These are phyloP conservation scores for Lycophotia porphyrea DNA, from an alignment of 2,888 invertebrate genomes.

Conservation along the genomic window DNA sequence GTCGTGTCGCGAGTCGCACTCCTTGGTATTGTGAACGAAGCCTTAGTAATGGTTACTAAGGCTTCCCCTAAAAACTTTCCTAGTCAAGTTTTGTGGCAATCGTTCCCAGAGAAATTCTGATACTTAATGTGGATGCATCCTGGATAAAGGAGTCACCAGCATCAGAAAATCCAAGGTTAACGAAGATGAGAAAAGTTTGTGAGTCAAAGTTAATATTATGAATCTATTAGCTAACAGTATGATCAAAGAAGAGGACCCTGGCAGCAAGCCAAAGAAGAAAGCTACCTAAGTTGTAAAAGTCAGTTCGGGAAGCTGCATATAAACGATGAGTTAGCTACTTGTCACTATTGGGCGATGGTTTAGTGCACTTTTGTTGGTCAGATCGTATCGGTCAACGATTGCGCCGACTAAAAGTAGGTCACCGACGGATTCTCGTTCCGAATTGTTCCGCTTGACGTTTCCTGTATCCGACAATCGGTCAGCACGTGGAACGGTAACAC, in stretches of 20 bases:
- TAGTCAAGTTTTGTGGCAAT: not conserved
- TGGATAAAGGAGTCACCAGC: not conserved
- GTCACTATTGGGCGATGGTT: constrained; percentile 36
- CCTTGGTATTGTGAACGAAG: not conserved
- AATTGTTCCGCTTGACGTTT: constrained; percentile 54
- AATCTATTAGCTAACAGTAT: constrained; percentile 53
- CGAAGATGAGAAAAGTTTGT: constrained; percentile 5
- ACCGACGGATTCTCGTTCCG: constrained; percentile 40
- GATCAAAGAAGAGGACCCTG: constrained; percentile 53
- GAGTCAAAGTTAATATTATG: constrained; percentile 48
- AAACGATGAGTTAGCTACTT: constrained; percentile 59
- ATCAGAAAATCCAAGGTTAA: not conserved
- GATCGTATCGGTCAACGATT: constrained; percentile 46
- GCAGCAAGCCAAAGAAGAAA: constrained; percentile 44
- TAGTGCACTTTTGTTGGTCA: constrained; percentile 46
- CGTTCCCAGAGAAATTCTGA: not conserved
- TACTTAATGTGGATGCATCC: not conserved
- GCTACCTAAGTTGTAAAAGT: constrained; percentile 44
- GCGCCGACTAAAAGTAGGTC: constrained; percentile 42
- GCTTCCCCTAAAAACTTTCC: not conserved
- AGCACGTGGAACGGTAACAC: constrained; percentile 16
- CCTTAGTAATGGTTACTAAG: not conserved
- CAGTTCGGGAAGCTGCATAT: constrained; percentile 48
- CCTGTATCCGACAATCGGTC: constrained; percentile 48
- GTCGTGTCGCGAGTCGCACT: not conserved